Conservation (phyloP, 2,113 vertebrate species). For the Dromas ardeola region DNA sequence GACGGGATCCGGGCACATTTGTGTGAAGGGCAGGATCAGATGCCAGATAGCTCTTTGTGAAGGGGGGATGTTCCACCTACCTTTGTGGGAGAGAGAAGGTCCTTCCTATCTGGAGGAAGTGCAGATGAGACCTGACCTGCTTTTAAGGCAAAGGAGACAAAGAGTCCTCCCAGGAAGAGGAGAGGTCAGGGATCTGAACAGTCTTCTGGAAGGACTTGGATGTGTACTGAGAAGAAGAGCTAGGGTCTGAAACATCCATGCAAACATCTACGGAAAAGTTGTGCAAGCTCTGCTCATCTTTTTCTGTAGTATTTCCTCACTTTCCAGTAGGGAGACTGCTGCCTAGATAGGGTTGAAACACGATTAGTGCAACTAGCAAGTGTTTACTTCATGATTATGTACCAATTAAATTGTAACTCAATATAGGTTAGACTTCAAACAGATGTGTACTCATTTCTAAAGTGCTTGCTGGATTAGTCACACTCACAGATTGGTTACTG, state of each 20-base stretch:
- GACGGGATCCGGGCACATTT: neutral
- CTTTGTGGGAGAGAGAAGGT: neutral
- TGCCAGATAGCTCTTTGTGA: neutral
- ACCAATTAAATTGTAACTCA: conserved; percentile 57
- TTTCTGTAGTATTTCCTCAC: neutral
- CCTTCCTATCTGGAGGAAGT: neutral
- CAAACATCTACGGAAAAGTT: neutral
- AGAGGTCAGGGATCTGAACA: neutral
- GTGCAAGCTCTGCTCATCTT: neutral
- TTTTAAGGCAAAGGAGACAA: neutral
- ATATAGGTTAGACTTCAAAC: conserved; percentile 55
- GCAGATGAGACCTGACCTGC: neutral
- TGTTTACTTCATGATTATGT: conserved; percentile 33
- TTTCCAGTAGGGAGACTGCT: neutral
- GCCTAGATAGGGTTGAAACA: conserved; percentile 8
- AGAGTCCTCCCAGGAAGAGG: neutral
- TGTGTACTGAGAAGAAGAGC: neutral
- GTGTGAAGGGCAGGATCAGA: neutral
- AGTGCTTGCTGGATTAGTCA: conserved; percentile 2
- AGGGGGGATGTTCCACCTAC: neutral
- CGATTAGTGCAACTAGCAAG: conserved; percentile 26
- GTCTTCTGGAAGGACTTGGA: neutral
- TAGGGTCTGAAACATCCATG: neutral
- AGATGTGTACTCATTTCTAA: neutral
- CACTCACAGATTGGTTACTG: neutral